These are phyloP conservation scores for Equus quagga DNA, from an alignment of 2,113 vertebrate species.

Conservation along the genomic window DNA sequence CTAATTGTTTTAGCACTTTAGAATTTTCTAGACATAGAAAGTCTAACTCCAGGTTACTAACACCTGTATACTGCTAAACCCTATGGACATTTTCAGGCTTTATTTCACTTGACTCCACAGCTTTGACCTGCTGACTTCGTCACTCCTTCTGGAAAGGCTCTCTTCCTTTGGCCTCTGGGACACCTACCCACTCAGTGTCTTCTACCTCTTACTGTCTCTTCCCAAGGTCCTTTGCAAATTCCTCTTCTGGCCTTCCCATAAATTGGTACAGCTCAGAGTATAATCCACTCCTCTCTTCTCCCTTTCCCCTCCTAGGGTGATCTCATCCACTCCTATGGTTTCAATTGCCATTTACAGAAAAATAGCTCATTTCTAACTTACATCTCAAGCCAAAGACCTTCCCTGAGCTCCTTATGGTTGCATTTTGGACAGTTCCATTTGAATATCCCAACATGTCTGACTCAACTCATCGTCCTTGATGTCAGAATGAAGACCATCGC, in stretches of 20 bases:
- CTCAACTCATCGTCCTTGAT: background rate
- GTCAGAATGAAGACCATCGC: background rate
- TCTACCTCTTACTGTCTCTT: background rate
- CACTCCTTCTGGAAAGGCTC: background rate
- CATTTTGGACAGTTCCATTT: background rate
- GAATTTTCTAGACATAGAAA: conserved; percentile 2
- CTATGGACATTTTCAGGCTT: background rate
- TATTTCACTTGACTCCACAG: background rate
- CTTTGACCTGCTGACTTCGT: background rate
- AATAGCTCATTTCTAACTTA: background rate
- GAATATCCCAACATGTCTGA: background rate
- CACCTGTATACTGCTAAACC: background rate
- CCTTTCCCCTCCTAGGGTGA: background rate
- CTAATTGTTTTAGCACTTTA: background rate
- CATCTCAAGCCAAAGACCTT: background rate
- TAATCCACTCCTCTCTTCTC: background rate
- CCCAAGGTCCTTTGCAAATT: background rate
- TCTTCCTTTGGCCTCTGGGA: background rate
- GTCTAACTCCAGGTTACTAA: background rate
- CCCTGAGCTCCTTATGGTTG: background rate
- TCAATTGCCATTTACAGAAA: background rate
- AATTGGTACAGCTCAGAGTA: background rate
- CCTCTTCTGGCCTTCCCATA: background rate
- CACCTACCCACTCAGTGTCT: accelerated
- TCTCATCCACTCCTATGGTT: background rate